Percentiles rank a stretch among this genome's conserved stretches.
Evolutionary conservation across 2,113 vertebrate genomes (phyloP).

Genomic region (Galeopterus variegatus): DNA sequence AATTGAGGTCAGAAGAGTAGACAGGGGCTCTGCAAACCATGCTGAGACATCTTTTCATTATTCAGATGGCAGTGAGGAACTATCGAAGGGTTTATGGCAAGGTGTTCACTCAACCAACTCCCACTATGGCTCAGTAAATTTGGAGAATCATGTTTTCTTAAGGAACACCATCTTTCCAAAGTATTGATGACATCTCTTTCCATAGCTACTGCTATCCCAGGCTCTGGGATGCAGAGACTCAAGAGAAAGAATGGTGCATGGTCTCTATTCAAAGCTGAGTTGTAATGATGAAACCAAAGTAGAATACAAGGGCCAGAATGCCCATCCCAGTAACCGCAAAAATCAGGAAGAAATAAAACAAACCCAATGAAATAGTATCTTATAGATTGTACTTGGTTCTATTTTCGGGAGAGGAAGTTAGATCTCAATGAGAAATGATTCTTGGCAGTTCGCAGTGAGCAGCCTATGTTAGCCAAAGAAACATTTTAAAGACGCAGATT

Average conservation of each 20-base stretch:
- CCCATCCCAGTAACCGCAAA: background rate
- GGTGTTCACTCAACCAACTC: background rate
- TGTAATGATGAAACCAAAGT: background rate
- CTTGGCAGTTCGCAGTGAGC: background rate
- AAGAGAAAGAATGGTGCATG: background rate
- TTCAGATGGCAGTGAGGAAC: background rate
- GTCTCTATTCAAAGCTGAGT: background rate
- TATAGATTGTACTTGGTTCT: background rate
- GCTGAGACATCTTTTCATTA: background rate
- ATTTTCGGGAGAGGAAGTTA: background rate
- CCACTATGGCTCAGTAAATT: background rate
- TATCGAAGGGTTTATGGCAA: background rate
- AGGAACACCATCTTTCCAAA: background rate
- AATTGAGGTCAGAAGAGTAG: background rate
- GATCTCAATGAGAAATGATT: background rate
- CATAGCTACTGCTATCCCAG: background rate
- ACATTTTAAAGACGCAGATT: background rate
- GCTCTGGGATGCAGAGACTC: background rate
- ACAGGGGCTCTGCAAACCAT: background rate
- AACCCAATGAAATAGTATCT: background rate
- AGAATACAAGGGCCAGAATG: background rate
- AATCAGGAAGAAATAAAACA: constrained; percentile 24
- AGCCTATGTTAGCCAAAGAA: background rate
- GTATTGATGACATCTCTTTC: accelerated
- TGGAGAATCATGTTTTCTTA: background rate